Conservation (phyloP, 2,888 invertebrate species). For the Parapristionchus giblindavisi region DNA sequence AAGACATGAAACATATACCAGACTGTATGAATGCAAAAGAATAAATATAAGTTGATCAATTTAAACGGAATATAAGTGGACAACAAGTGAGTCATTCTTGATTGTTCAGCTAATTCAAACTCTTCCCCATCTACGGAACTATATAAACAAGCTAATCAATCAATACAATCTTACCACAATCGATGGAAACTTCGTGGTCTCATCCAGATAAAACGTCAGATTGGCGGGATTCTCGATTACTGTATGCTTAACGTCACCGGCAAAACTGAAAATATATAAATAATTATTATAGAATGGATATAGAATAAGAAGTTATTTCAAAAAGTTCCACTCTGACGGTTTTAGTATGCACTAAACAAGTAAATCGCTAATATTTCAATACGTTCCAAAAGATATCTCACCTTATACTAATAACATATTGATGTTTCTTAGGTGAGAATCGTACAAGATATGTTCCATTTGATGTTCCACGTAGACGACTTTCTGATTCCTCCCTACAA, state of each 20-base stretch:
- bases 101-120: neutral
- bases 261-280: constrained; percentile 60
- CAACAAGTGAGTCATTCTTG: too few relatives aligned
- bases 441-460: constrained; percentile 73
- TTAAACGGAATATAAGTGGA: neutral
- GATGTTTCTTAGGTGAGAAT: constrained; percentile 67
- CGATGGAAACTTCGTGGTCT: constrained; percentile 87
- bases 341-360: too few relatives aligned
- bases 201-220: constrained; percentile 81
- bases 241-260: constrained; percentile 71
- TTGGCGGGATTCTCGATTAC: constrained; percentile 69
- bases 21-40: neutral
- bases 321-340: too few relatives aligned
- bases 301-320: neutral
- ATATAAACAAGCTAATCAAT: neutral
- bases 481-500: constrained; percentile 51
- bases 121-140: constrained; percentile 12
- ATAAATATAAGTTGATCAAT: neutral
- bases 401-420: constrained; percentile 72
- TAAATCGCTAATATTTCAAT: neutral
- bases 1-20: neutral
- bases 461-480: constrained; percentile 68
- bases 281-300: neutral
- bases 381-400: too few relatives aligned
- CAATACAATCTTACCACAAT: constrained; percentile 76